Base-by-base conservation (phyloP, 2,113 vertebrate species). In the Nycticryphes semicollaris region DNA sequence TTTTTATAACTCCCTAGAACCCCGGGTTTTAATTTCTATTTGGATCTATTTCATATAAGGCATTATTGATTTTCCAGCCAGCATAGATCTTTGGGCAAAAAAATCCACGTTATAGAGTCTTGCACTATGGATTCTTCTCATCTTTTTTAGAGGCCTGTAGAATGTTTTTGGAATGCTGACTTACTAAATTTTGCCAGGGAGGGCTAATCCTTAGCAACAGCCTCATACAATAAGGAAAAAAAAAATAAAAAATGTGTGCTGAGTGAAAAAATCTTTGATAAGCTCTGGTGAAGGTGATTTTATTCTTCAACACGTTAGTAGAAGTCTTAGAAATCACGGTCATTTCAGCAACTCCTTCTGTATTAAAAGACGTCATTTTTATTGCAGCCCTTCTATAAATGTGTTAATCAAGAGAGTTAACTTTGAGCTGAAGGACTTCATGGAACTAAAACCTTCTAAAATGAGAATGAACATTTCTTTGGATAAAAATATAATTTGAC, bases 31-130 rank as follows among this genome's bases (percentile, higher is more conserved):
- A 60, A 51, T 75, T 86, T 95, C 82, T 87, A 31, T 84, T 90
- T 92, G 77, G 73, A 84, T 93, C 85, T 79, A 12, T 89, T 87
- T 95, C 79, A 64, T 89, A 76, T n/a, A 57, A 87, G 62, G 19
- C 41, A 17, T 41, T 72, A 91, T 43, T 91, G 86, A 92, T 87
- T 72, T 94, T 77, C 28, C 69, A 92, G 20, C 7, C 39, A 77
- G 45, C 76, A 31, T 57, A 45, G 56, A 72, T 78, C 64, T 93
- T 92, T 48, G 11, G 43, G 43, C 1, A 63, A 73, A 56, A 62
- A 41, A n/a, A 11, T 7, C n/a, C 30, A 17, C 20, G 33, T 9
- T 23, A 83, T 56, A 35, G 78, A 81, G 11, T 25, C 27, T 84
- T 57, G 41, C 54, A 41, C 31, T 84, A 19, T 39, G 69, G 69